Conservation (phyloP, 2,113 vertebrate genomes). For the Rhabdornis inornatus region DNA sequence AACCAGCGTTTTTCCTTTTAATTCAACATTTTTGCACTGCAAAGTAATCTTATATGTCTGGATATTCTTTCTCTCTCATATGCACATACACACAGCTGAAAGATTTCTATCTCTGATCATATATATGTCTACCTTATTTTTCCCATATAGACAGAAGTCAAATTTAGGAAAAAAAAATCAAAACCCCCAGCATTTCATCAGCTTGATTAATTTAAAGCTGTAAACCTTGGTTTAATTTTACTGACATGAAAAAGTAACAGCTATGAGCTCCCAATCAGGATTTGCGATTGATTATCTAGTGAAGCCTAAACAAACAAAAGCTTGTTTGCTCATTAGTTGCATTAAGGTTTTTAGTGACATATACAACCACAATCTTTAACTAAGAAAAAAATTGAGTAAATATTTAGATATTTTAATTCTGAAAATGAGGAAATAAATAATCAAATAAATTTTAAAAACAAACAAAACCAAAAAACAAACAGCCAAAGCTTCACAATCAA, state of each 20-base stretch:
- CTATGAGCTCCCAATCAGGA: not conserved
- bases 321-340: conserved; percentile 48
- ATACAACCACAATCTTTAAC: conserved; percentile 9
- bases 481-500: not conserved
- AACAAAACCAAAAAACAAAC: not conserved
- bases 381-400: not conserved
- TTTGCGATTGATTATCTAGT: conserved; percentile 33
- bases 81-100: not conserved
- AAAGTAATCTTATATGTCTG: not conserved
- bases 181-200: not conserved
- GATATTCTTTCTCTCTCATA: not conserved
- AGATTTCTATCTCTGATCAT: not conserved
- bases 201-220: conserved; percentile 36
- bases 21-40: not conserved
- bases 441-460: not conserved
- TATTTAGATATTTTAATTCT: not conserved
- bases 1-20: not conserved
- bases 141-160: not conserved
- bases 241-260: conserved; percentile 13
- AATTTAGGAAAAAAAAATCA: not conserved
- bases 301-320: conserved; percentile 8
- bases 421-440: not conserved
- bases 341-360: conserved; percentile 31
- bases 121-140: not conserved
- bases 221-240: not conserved